Percentiles rank a stretch among this genome's conserved stretches.
Conservation (phyloP, 2,113 vertebrate genomes). For the Xenus cinereus region DNA sequence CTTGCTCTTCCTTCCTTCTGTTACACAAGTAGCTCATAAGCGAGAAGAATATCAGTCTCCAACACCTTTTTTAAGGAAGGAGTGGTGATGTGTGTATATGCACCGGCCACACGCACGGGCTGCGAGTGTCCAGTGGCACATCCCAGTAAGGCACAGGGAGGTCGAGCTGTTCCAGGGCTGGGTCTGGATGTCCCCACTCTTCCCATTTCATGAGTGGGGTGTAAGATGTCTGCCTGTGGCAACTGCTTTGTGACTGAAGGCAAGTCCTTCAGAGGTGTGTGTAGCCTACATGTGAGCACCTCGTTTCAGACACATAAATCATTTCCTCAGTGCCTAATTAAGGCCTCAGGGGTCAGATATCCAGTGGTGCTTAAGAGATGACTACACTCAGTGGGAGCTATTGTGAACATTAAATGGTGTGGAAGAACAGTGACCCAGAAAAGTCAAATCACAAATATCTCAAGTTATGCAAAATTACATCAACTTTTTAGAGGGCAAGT, state of each 20-base stretch:
- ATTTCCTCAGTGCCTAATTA: background rate
- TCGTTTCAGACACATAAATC: background rate
- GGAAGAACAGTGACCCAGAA: slow-evolving; percentile 14
- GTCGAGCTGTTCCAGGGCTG: background rate
- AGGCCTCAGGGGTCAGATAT: background rate
- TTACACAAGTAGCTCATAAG: background rate
- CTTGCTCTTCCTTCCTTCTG: background rate
- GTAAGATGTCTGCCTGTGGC: background rate
- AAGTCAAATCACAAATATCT: background rate
- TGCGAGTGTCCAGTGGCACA: background rate
- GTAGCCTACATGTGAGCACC: background rate
- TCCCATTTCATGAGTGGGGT: background rate
- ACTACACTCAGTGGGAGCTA: background rate
- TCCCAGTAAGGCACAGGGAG: background rate
- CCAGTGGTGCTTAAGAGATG: background rate
- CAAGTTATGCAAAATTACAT: background rate
- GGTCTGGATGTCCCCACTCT: background rate
- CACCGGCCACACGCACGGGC: rapidly evolving
- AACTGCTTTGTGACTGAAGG: background rate
- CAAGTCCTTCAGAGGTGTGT: background rate
- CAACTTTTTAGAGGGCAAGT: background rate
- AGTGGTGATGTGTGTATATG: background rate
- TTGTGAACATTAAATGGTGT: background rate
- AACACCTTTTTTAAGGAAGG: background rate
- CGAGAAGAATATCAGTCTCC: background rate